Conservation (phyloP, 2,888 invertebrate genomes). For the Trachelus stipa region DNA sequence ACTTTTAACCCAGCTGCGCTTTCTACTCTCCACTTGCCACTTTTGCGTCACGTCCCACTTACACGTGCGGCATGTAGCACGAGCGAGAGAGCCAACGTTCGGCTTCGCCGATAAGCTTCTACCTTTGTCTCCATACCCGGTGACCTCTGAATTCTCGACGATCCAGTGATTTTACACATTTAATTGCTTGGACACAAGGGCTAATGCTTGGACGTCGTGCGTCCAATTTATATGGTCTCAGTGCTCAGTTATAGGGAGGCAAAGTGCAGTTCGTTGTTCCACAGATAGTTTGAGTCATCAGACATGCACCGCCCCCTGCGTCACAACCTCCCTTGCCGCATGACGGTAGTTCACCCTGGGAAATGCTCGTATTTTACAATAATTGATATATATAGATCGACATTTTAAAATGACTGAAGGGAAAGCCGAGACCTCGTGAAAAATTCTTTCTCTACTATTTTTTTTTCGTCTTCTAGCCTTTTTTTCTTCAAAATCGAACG, state of each 20-base stretch:
- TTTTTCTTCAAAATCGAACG: neutral
- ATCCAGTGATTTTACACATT: neutral
- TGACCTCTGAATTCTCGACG: neutral
- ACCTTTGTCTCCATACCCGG: neutral
- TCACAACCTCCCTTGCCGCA: neutral
- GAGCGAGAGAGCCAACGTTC: neutral
- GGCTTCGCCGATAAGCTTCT: neutral
- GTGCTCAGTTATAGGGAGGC: slow-evolving; percentile 48
- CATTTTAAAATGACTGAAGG: slow-evolving; percentile 19
- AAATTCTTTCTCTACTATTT: no score
- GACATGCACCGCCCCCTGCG: slow-evolving; percentile 43
- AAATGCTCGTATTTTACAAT: slow-evolving; percentile 15
- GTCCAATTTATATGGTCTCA: neutral
- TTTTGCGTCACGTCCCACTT: neutral
- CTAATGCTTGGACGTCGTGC: neutral
- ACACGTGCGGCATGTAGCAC: neutral
- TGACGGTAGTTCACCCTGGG: neutral
- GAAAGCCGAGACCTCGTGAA: neutral
- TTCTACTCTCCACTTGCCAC: slow-evolving; percentile 6
- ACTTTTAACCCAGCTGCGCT: slow-evolving; percentile 4
- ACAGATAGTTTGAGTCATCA: slow-evolving; percentile 46
- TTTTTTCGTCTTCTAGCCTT: slow-evolving; percentile 17
- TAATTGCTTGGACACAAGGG: neutral
- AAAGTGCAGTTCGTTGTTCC: slow-evolving; percentile 61
- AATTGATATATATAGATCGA: slow-evolving; percentile 44